Conservation (phyloP, 1,140 invertebrate genomes). For the Drosophila bocki region DNA sequence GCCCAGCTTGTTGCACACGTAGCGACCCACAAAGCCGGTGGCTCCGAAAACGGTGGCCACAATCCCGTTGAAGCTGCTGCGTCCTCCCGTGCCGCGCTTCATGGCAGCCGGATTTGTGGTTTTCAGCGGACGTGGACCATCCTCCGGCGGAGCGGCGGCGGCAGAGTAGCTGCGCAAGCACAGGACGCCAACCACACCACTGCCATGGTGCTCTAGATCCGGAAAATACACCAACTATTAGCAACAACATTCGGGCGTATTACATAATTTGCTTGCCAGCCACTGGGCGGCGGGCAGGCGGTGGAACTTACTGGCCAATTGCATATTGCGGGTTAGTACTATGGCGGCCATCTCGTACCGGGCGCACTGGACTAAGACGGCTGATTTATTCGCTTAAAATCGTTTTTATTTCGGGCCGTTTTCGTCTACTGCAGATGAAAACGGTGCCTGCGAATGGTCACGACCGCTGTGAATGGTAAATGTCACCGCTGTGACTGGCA, state of each 20-base stretch:
- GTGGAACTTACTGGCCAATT: slow-evolving; percentile 77
- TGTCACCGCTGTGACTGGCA: neutral
- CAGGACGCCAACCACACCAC: slow-evolving; percentile 73
- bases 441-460: slow-evolving; percentile 19
- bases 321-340: slow-evolving; percentile 77
- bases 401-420: slow-evolving; percentile 27
- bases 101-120: slow-evolving; percentile 87
- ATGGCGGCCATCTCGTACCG: slow-evolving; percentile 73
- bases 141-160: slow-evolving; percentile 63
- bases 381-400: slow-evolving; percentile 23
- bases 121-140: slow-evolving; percentile 74
- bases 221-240: slow-evolving; percentile 6
- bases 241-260: slow-evolving; percentile 44
- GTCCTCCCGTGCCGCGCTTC: slow-evolving; percentile 95
- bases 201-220: slow-evolving; percentile 74
- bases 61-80: slow-evolving; percentile 97
- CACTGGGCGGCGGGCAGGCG: neutral
- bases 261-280: slow-evolving; percentile 67
- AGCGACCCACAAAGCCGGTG: slow-evolving; percentile 94
- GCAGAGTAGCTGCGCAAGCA: slow-evolving; percentile 68
- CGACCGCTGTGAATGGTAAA: neutral
- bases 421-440: slow-evolving; percentile 31
- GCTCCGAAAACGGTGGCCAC: slow-evolving; percentile 99
- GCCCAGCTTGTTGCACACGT: slow-evolving; percentile 95
- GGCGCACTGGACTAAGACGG: slow-evolving; percentile 33